These are phyloP conservation scores for Heliconius sara DNA, from an alignment of 2,888 invertebrate species.

Conservation along the genomic window DNA sequence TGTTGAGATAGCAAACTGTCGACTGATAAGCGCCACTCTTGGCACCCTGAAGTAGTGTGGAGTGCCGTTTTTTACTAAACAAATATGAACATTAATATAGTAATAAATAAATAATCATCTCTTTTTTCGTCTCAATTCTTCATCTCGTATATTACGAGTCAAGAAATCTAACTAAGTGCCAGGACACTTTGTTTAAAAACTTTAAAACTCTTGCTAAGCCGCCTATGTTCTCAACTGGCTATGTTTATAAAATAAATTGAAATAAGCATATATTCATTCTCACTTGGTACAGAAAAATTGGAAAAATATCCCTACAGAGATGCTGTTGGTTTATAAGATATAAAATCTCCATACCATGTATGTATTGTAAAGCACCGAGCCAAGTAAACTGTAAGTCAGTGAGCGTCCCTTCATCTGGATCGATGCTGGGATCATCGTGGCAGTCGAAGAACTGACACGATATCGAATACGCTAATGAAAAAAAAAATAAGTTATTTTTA, in stretches of 20 bases:
- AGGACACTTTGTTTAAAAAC: not conserved
- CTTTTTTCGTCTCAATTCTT: no score
- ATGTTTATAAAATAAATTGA: no score
- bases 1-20: constrained; percentile 68
- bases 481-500: not conserved
- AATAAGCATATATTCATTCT: no score
- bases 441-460: constrained; percentile 67
- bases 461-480: not conserved
- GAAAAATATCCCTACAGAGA: no score
- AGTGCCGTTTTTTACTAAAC: constrained; percentile 70
- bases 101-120: no score
- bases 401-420: constrained; percentile 65
- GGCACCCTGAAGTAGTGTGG: constrained; percentile 76
- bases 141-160: no score
- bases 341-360: constrained; percentile 61
- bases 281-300: no score
- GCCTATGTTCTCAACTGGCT: no score
- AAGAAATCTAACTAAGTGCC: not conserved
- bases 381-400: constrained; percentile 67
- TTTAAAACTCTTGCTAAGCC: no score
- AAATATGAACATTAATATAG: not conserved
- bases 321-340: not conserved
- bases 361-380: constrained; percentile 74
- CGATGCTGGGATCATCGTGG: constrained; percentile 66
- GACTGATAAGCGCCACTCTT: constrained; percentile 67